These are phyloP conservation scores for Mythimna ferrago DNA, from an alignment of 2,888 invertebrate species.

Conservation along the genomic window DNA sequence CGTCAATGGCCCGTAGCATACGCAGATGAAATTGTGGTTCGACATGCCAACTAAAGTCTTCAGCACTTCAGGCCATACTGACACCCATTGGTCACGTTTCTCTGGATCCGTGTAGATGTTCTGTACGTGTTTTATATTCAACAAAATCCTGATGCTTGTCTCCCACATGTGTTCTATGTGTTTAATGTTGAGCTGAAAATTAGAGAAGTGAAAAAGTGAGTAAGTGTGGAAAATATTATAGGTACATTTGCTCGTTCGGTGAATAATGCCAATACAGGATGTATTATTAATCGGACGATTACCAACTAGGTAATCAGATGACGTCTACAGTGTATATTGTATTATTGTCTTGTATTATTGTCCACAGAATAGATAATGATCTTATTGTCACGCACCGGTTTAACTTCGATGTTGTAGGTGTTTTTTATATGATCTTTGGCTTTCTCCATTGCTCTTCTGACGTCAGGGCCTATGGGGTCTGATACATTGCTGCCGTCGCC, in stretches of 20 bases:
- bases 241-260: too few relatives aligned
- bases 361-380: background rate
- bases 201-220: too few relatives aligned
- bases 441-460: conserved; percentile 90
- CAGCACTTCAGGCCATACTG: conserved; percentile 92
- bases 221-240: too few relatives aligned
- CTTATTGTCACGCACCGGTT: conserved; percentile 84
- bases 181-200: conserved; percentile 90
- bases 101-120: conserved; percentile 92
- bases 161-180: conserved; percentile 92
- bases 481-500: conserved; percentile 93
- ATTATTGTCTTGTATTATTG: too few relatives aligned
- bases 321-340: background rate
- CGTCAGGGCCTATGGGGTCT: conserved; percentile 90
- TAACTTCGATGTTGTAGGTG: conserved; percentile 89
- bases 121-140: conserved; percentile 92
- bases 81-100: conserved; percentile 91
- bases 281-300: background rate
- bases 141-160: conserved; percentile 90
- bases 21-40: conserved; percentile 92
- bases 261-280: too few relatives aligned
- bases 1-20: conserved; percentile 92
- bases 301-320: background rate
- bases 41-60: conserved; percentile 92
- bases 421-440: conserved; percentile 89